Evolutionary conservation across 2,113 vertebrate species (phyloP).

Genomic region (Xenopus borealis): DNA sequence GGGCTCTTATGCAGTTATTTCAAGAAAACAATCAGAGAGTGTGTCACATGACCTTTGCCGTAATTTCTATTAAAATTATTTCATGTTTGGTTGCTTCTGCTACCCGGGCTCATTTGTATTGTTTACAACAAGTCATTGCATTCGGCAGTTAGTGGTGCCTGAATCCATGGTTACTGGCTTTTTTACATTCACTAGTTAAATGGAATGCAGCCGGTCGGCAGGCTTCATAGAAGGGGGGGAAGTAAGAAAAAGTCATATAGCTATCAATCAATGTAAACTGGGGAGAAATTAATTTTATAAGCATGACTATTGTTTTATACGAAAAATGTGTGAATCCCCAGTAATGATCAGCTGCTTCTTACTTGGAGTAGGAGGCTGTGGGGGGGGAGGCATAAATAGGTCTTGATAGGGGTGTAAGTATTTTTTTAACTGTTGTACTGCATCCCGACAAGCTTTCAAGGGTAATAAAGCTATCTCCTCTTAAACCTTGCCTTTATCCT

Average conservation of each 20-base stretch:
- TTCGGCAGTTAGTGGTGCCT: constrained; percentile 69
- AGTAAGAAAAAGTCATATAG: constrained; percentile 50
- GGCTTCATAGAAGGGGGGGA: constrained; percentile 65
- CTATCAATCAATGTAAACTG: constrained; percentile 71
- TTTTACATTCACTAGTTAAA: constrained; percentile 75
- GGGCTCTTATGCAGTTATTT: no score
- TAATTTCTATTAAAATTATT: constrained; percentile 80
- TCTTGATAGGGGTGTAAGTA: constrained; percentile 53
- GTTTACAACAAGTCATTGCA: constrained; percentile 75
- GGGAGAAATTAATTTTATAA: constrained; percentile 72
- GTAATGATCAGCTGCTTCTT: constrained; percentile 47
- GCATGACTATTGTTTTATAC: constrained; percentile 49
- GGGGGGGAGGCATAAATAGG: constrained; percentile 52
- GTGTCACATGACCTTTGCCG: constrained; percentile 74
- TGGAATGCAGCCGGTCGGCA: constrained; percentile 68
- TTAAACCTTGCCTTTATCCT: constrained; percentile 47
- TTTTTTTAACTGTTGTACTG: constrained; percentile 48
- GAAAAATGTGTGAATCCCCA: constrained; percentile 60
- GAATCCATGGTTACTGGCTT: constrained; percentile 60
- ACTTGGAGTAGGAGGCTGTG: constrained; percentile 40
- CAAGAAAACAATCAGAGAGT: constrained; percentile 59
- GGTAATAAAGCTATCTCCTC: constrained; percentile 54
- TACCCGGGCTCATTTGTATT: constrained; percentile 74
- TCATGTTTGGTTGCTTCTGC: constrained; percentile 76
- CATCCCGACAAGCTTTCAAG: constrained; percentile 50